These are phyloP conservation scores for Falco novaeseelandiae DNA, from an alignment of 2,797 vertebrate genomes.

Conservation along the genomic window DNA sequence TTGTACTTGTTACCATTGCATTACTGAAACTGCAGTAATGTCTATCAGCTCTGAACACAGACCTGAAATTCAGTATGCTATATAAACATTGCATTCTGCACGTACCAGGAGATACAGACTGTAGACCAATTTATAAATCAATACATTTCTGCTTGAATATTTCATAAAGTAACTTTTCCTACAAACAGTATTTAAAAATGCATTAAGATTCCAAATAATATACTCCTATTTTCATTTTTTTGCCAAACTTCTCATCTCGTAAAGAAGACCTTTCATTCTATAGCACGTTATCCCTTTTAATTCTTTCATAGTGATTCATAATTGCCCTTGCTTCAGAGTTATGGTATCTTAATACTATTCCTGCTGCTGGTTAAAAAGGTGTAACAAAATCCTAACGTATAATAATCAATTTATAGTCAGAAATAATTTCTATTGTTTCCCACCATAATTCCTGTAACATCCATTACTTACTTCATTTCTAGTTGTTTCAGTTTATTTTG, in stretches of 20 bases:
- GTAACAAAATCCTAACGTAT: neutral
- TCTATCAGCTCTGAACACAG: neutral
- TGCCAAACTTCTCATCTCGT: neutral
- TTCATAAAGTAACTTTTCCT: neutral
- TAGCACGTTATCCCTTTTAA: neutral
- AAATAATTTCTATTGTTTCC: neutral
- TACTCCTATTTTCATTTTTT: neutral
- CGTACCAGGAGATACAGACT: neutral
- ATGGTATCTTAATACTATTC: neutral
- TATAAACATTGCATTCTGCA: neutral
- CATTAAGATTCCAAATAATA: neutral
- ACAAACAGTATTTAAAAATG: neutral
- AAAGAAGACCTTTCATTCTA: neutral
- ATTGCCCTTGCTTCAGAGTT: neutral
- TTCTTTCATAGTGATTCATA: neutral
- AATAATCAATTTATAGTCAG: neutral
- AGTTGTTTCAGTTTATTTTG: constrained; percentile 89
- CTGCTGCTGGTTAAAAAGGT: neutral
- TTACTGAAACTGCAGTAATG: neutral
- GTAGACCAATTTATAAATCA: neutral
- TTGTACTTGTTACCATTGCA: neutral
- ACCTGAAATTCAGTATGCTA: neutral
- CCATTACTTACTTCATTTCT: constrained; percentile 87
- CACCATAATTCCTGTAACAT: neutral
- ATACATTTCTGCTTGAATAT: neutral